Evolutionary conservation across 2,888 invertebrate species (phyloP), one percentile per base, ranked within the genome.

Genomic region (Lingula anatina): DNA sequence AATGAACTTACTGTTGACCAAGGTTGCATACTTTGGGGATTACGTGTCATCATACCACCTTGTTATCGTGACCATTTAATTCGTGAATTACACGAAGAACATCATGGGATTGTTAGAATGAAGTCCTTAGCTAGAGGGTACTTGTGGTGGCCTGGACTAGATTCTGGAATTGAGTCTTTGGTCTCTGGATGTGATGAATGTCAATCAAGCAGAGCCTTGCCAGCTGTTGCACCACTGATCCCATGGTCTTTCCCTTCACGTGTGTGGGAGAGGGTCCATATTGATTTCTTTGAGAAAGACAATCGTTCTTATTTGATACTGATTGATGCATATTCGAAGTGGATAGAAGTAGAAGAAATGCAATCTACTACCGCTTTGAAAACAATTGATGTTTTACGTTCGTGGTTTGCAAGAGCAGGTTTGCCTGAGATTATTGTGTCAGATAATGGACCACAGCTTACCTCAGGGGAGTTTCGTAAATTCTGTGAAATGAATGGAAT

Each of bases 261-360:
- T 40, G 40, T 40, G 9, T 40, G 40, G 40, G 9, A 40, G 18
- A 7, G 40, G 40, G 40, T 40, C 7, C 40, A 40, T 21, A 12
- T 7, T 20, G 40, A 40, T n/a, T 40, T 40, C n/a, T 9, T 18
- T 7, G 40, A 40, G 18, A 40, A 12, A 18, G 40, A 21, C 12
- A 18, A 9, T 12, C 9, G 18, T 12, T 40, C 9, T 21, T 40
- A 12, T 21, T 18, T 40, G 18, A 21, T 40, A 9, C n/a, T 40
- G 21, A 21, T 40, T 40, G 40, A 40, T 21, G 18, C 9, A 7
- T 12, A 40, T 21, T 40, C 40, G n/a, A 40, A 7, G 40, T 40
- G 40, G 40, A 40, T 40, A 40, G 40, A 40, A 40, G 40, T 40
- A 12, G 40, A 40, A 21, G 9, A 7, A 9, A 12, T 40, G 40